These are phyloP conservation scores for Lasaia peninsularis DNA, from an alignment of 1,140 invertebrate genomes.

Conservation along the genomic window DNA sequence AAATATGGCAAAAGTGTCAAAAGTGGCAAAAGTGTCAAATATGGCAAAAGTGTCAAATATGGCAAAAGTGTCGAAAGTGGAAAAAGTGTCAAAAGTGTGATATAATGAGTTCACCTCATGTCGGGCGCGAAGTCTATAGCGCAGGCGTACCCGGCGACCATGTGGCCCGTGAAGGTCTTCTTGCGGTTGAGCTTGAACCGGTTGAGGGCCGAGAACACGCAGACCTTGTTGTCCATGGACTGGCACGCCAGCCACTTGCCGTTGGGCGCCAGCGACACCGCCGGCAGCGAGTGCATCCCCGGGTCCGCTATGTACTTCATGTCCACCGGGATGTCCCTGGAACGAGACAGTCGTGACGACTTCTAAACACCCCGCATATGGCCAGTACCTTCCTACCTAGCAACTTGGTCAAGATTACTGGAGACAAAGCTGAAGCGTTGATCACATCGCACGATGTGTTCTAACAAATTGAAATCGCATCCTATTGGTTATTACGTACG, in stretches of 20 bases:
- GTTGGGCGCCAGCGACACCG: conserved; percentile 95
- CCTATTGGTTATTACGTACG: too few species aligned
- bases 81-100: too few species aligned
- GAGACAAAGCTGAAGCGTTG: too few species aligned
- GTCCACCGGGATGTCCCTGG: conserved; percentile 98
- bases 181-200: conserved; percentile 97
- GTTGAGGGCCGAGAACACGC: conserved; percentile 98
- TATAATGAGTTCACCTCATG: conserved; percentile 89
- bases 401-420: too few species aligned
- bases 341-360: conserved; percentile 32
- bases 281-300: conserved; percentile 99
- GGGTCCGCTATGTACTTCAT: conserved; percentile 99
- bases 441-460: too few species aligned
- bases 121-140: conserved; percentile 98
- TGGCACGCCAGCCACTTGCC: conserved; percentile 99
- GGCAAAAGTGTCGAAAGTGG: too few species aligned
- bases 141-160: conserved; percentile 99
- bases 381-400: too few species aligned
- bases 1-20: too few species aligned
- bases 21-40: too few species aligned
- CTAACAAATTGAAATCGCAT: too few species aligned
- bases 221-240: conserved; percentile 99
- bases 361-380: background rate
- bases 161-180: conserved; percentile 98
- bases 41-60: too few species aligned